A percentile compares a stretch with the other conserved stretches of the same genome.
Evolutionary conservation across 2,797 vertebrate genomes (phyloP).

Genomic region (Clangula hyemalis): DNA sequence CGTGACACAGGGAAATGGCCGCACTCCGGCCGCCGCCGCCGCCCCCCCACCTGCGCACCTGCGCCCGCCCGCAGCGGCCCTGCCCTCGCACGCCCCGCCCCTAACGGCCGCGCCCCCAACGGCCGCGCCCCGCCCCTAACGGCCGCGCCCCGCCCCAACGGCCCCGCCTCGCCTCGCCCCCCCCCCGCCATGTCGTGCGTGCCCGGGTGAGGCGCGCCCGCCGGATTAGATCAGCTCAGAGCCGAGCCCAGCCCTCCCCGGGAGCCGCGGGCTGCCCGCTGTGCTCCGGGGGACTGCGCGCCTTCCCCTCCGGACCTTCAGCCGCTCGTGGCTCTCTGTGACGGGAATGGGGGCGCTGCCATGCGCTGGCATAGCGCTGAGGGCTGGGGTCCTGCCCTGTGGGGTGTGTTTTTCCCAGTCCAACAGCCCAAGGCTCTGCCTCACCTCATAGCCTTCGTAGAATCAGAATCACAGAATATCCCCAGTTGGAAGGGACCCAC

Average conservation of each 20-base stretch:
- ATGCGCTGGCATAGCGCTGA: too few relatives aligned
- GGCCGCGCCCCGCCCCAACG: neutral
- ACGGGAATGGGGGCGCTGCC: neutral
- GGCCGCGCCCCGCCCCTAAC: neutral
- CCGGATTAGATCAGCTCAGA: too few relatives aligned
- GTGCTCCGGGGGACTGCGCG: neutral
- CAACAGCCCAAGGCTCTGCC: neutral
- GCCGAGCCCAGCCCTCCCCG: too few relatives aligned
- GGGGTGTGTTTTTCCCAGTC: neutral
- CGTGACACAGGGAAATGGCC: constrained; percentile 80
- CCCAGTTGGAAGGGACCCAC: too few relatives aligned
- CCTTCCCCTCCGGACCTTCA: neutral
- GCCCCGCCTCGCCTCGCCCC: neutral
- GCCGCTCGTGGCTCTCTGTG: neutral
- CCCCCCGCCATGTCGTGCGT: neutral
- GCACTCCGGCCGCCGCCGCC: constrained; percentile 76
- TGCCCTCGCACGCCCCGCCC: neutral
- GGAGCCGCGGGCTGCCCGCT: too few relatives aligned
- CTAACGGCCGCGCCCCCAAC: neutral
- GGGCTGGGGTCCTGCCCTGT: neutral
- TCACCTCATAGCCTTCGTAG: neutral
- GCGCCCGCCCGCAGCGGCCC: neutral
- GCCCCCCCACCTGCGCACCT: constrained; percentile 30
- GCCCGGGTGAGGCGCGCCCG: too few relatives aligned
- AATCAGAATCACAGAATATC: too few relatives aligned